phyloP scores from a whole-genome alignment of 2,113 vertebrate genomes.

The Cygnus atratus region DNA sequence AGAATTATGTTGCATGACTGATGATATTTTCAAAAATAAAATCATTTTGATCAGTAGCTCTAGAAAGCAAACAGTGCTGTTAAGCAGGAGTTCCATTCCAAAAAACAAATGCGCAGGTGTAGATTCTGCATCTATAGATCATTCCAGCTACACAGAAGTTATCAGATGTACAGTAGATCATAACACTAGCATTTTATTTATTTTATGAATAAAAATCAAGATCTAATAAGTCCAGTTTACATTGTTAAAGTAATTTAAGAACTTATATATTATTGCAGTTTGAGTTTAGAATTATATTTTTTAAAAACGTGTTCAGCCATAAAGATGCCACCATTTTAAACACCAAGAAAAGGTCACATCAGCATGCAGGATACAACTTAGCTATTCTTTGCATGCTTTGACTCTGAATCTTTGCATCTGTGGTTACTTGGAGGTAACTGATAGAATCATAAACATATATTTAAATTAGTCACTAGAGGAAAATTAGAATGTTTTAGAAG shows the following conservation, averaged over 20 bases:
- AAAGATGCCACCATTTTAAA: constrained; percentile 57
- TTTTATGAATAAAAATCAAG: constrained; percentile 37
- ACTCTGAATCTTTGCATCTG: constrained; percentile 59
- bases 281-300: constrained; percentile 47
- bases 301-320: constrained; percentile 54
- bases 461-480: constrained; percentile 47
- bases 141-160: background rate
- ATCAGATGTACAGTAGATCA: background rate
- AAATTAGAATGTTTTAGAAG: constrained; percentile 44
- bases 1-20: background rate
- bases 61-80: background rate
- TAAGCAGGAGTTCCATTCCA: background rate
- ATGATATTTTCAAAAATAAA: background rate
- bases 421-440: constrained; percentile 22
- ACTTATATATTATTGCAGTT: background rate
- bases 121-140: background rate
- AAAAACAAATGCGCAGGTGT: background rate
- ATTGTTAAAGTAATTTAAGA: constrained; percentile 11
- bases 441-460: constrained; percentile 56
- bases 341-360: constrained; percentile 55
- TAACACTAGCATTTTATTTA: background rate
- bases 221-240: constrained; percentile 26
- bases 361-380: constrained; percentile 46
- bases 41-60: background rate
- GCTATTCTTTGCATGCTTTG: constrained; percentile 57